Percentiles rank a stretch among this genome's conserved stretches.
phyloP scores from a whole-genome alignment of 1,140 invertebrate species.

The Calliphora vicina region DNA sequence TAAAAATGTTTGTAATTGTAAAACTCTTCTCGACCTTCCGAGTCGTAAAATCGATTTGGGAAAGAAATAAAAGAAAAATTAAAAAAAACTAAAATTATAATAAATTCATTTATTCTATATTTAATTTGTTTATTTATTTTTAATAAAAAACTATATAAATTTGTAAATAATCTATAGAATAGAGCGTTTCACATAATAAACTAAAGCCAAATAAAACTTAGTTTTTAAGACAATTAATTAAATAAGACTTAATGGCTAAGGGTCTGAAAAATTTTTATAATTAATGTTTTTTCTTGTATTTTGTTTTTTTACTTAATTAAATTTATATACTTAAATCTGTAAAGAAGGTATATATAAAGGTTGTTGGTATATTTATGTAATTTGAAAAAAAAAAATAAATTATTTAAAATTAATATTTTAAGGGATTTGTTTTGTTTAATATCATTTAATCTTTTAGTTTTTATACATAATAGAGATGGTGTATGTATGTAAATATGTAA shows the following conservation, averaged over 20 bases:
- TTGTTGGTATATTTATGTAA: background rate
- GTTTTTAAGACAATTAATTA: constrained; percentile 25
- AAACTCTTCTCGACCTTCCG: no score
- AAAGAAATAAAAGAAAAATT: constrained; percentile 8
- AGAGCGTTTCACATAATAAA: constrained; percentile 17
- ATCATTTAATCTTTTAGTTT: background rate
- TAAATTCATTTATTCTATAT: constrained; percentile 23
- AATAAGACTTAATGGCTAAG: background rate
- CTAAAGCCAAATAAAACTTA: constrained; percentile 27
- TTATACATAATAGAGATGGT: background rate
- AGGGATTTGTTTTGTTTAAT: background rate
- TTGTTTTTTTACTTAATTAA: constrained; percentile 18
- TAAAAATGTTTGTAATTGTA: background rate
- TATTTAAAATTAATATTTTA: background rate
- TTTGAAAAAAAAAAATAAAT: background rate
- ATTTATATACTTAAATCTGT: constrained; percentile 28
- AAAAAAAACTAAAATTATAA: background rate
- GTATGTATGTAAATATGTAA: background rate
- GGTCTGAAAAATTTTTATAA: constrained; percentile 1
- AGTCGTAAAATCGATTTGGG: background rate
- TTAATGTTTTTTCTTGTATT: constrained; percentile 14
- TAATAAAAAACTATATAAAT: constrained; percentile 19
- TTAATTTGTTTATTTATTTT: constrained; percentile 26
- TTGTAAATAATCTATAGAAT: constrained; percentile 21
- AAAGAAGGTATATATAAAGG: constrained; percentile 21